A percentile compares a stretch with the other conserved stretches of the same genome.
These are phyloP conservation scores for Siderastrea siderea DNA, from an alignment of 92 coral and sea anemone genomes.

Conservation along the genomic window DNA sequence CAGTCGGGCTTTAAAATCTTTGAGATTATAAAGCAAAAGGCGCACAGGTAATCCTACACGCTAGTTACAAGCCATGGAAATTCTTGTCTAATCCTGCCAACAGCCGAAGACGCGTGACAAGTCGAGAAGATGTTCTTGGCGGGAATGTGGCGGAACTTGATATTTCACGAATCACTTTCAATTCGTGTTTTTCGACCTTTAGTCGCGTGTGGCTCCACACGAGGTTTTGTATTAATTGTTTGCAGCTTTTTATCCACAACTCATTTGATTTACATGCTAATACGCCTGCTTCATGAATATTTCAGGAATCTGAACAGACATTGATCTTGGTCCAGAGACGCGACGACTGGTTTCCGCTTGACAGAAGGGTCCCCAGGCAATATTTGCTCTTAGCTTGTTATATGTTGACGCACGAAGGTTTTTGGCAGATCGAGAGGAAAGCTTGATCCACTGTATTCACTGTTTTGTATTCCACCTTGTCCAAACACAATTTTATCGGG, in stretches of 20 bases:
- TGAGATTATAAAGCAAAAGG: not conserved
- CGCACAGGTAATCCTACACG: conserved; percentile 15
- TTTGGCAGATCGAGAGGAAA: not conserved
- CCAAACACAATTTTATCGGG: not conserved
- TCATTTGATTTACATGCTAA: conserved; percentile 5
- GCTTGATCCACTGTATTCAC: not conserved
- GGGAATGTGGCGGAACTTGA: conserved; percentile 19
- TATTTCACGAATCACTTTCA: not conserved
- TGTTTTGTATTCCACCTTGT: not conserved
- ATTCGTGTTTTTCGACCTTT: not conserved
- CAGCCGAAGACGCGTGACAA: not conserved
- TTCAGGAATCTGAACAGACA: conserved; percentile 1
- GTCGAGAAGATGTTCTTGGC: not conserved
- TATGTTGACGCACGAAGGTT: not conserved
- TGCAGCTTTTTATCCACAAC: not conserved
- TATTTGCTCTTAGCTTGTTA: no score
- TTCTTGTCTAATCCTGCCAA: conserved; percentile 16
- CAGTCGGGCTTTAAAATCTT: not conserved
- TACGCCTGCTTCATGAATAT: conserved; percentile 38
- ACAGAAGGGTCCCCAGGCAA: no score
- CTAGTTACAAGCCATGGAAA: conserved; percentile 18
- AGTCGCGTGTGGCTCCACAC: not conserved
- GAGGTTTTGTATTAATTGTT: conserved; percentile 15
- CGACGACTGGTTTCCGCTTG: no score
- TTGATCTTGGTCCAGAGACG: not conserved